Evolutionary conservation across 2,888 invertebrate genomes (phyloP), one percentile per base, ranked within the genome.

Genomic region (Pemphredon lugubris): DNA sequence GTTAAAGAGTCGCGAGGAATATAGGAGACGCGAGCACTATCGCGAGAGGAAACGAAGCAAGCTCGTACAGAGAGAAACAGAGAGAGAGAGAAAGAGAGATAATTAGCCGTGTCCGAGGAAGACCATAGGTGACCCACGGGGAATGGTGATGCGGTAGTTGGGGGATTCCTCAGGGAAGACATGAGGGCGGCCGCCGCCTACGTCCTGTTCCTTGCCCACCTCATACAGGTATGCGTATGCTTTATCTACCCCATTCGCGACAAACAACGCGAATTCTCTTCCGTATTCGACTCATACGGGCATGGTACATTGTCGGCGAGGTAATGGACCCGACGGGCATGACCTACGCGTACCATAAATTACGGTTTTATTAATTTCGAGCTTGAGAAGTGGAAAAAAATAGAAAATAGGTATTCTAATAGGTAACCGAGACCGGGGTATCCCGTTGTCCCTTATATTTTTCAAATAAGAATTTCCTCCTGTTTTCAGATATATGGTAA

Each of bases 151-250:
- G 89, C 89, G 89, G 89, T 89, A 89, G 89, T 89, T 84, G 88
- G 83, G 84, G 88, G 86, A 86, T 87, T 84, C 86, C 86, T 86
- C 86, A 87, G 87, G 89, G 89, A 87, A 89, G 89, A 88, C 89
- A 89, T 89, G 89, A 89, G 89, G 89, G 88, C 89, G 88, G 88
- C 88, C 87, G 88, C 87, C 87, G 87, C 89, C 87, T 89, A 88
- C 89, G 88, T 89, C 88, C 88, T 89, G 87, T 87, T 89, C 84
- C 87, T 89, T 83, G 88, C 89, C 86, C 88, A 89, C 84, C 88
- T 89, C 83, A 88, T 89, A 88, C 89, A 89, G 89, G 89, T 89
- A 87, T 57, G 79, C 48, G 48, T 64, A 50, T 48, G 51, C 39
- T 66, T 65, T 73, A 73, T 73, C 73, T 68, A 44, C 53, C 73